phyloP scores from a whole-genome alignment of 2,797 vertebrate species.

The Botia almorhae region DNA sequence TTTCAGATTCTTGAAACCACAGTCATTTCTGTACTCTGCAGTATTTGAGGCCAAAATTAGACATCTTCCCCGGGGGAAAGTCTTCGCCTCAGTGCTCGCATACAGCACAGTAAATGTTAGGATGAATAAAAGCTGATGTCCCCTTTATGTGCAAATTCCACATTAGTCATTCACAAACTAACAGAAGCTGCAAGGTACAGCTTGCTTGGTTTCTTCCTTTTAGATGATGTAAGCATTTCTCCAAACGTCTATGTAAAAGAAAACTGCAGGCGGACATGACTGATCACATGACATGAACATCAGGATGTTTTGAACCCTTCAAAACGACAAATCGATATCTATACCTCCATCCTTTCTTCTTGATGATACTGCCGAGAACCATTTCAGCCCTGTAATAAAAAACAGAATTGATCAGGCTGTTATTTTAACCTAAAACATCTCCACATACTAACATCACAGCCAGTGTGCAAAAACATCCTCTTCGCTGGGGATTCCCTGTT shows the following conservation, averaged over 20 bases:
- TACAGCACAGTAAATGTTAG: conserved; percentile 24
- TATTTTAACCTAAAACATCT: background rate
- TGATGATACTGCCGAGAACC: conserved; percentile 90
- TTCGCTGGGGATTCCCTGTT: conserved; percentile 35
- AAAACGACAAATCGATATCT: conserved; percentile 11
- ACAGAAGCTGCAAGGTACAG: conserved; percentile 25
- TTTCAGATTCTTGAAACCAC: background rate
- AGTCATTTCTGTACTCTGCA: conserved; percentile 9
- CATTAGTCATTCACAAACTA: conserved; percentile 56
- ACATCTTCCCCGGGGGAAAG: conserved; percentile 17
- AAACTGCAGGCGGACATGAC: background rate
- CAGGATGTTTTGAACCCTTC: background rate
- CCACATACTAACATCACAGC: conserved; percentile 19
- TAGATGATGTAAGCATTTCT: conserved; percentile 20
- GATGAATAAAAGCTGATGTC: conserved; percentile 36
- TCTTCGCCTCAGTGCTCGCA: conserved; percentile 29
- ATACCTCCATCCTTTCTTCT: conserved; percentile 98
- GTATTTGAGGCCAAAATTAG: conserved; percentile 32
- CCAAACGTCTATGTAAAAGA: background rate
- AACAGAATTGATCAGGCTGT: background rate
- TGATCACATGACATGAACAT: conserved; percentile 21
- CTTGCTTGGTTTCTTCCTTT: background rate
- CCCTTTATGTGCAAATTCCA: conserved; percentile 31
- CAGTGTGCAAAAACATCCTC: background rate
- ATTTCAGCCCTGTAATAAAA: conserved; percentile 84